Conservation (phyloP, 37 sponge, comb jelly and placozoan genomes). For the Theonella swinhoei region DNA sequence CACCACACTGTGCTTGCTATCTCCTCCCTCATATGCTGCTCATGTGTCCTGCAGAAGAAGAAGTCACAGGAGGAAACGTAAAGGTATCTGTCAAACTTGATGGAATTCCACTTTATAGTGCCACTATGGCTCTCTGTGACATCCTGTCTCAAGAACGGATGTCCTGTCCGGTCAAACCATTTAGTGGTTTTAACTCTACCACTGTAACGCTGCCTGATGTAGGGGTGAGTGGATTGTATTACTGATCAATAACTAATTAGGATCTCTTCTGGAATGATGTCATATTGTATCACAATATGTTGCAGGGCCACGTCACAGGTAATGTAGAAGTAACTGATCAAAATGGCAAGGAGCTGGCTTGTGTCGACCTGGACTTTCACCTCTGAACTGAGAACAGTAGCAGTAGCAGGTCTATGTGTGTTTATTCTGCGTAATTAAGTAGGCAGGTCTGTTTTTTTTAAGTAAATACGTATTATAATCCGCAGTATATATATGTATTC, state of each 20-base stretch:
- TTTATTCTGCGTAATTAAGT: background rate
- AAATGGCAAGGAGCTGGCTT: conserved; percentile 45
- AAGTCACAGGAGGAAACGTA: conserved; percentile 30
- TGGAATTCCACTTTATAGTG: background rate
- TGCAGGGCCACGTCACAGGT: conserved; percentile 59
- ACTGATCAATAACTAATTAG: too few relatives aligned
- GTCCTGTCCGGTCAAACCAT: conserved; percentile 31
- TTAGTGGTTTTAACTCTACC: background rate
- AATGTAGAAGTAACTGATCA: conserved; percentile 43
- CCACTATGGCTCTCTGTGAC: conserved; percentile 27
- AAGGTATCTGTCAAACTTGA: background rate
- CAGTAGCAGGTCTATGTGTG: background rate
- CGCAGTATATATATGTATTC: too few relatives aligned
- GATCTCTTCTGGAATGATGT: too few relatives aligned
- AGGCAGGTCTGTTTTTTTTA: background rate
- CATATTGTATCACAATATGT: too few relatives aligned
- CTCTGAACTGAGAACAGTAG: too few relatives aligned
- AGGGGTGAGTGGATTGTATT: too few relatives aligned
- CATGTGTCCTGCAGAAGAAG: conserved; percentile 20
- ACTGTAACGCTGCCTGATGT: background rate
- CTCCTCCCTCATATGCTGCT: background rate
- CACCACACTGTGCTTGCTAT: background rate
- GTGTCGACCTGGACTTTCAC: conserved; percentile 38
- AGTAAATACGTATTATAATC: too few relatives aligned
- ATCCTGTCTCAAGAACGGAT: background rate